Evolutionary conservation across 2,888 invertebrate genomes (phyloP), one percentile per base, ranked within the genome.

Genomic region (Drosophila quinaria): DNA sequence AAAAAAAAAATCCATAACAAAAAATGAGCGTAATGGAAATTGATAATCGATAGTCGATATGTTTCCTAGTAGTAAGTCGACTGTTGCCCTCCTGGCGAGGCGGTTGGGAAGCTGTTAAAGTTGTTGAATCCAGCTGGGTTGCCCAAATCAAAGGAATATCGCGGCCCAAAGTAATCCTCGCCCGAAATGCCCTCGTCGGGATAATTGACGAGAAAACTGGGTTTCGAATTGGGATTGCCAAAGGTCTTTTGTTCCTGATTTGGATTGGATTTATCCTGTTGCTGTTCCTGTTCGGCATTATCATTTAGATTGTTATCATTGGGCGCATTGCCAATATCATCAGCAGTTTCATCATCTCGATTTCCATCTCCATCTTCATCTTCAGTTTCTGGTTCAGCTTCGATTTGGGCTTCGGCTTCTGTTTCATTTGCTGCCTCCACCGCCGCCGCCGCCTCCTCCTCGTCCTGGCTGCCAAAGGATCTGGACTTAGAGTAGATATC

Each of bases 401-500:
- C 50, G 1, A 35, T 15, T 56, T 33, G 55, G 13, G 39, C 25
- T 33, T 8, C 54, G 19, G 13, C 31, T 44, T 5, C 42, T 6
- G 29, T 15, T 41, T 15, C 15, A 25, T 2, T 15, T 15, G 9
- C 39, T 39, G n/a, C 64, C 39, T 35, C 59, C 54, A 62, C 68
- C 56, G 60, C 69, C 22, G 62, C 29, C 29, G 29, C 8, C 29
- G 6, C 29, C 29, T 6, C 29, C 29, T 8, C 74, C 15, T 42
- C 78, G 29, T 68, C 63, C 13, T 39, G n/a, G n/a, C 8, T n/a
- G 2, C 37, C 69, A 9, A 50, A 25, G 42, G 42, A 78, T 56
- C 41, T 37, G 19, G 70, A 65, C 65, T 70, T 84, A 90, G 78
- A 91, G 83, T 71, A 91, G 81, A 70, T 90, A 91, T 89, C 91